Percentiles rank a stretch among this genome's conserved stretches.
These are phyloP conservation scores for Sarcophaga peregrina DNA, from an alignment of 1,140 invertebrate species.

Conservation along the genomic window DNA sequence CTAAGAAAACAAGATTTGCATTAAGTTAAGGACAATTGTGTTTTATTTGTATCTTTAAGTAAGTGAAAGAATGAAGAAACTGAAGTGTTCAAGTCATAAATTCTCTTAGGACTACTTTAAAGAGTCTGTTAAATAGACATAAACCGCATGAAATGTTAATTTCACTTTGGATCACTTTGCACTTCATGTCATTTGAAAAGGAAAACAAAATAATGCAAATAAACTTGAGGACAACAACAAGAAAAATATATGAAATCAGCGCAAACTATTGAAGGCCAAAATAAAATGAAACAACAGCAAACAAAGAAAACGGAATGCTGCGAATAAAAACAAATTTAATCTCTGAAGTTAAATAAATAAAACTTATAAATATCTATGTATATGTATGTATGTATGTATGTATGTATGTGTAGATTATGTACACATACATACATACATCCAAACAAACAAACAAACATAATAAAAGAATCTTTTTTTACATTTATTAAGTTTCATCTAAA, in stretches of 20 bases:
- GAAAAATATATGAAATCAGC: background rate
- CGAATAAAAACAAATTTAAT: slow-evolving; percentile 19
- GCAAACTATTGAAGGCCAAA: background rate
- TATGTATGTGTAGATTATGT: no score
- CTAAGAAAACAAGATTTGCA: no score
- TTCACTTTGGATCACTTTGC: slow-evolving; percentile 5
- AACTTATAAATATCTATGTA: no score
- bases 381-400: no score
- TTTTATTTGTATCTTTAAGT: no score
- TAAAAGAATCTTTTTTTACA: no score
- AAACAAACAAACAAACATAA: background rate
- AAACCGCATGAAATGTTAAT: background rate
- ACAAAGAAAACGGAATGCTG: no score
- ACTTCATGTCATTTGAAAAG: background rate
- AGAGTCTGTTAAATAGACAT: background rate
- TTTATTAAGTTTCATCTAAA: background rate
- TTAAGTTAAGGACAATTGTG: no score
- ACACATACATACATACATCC: background rate
- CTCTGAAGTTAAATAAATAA: slow-evolving; percentile 3
- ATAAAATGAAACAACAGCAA: background rate
- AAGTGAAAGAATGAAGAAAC: no score
- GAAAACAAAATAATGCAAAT: slow-evolving; percentile 16
- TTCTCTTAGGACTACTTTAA: background rate
- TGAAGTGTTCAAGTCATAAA: background rate
- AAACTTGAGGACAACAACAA: background rate